Evolutionary conservation across 2,113 vertebrate genomes (phyloP).

Genomic region (Mirza zaza): DNA sequence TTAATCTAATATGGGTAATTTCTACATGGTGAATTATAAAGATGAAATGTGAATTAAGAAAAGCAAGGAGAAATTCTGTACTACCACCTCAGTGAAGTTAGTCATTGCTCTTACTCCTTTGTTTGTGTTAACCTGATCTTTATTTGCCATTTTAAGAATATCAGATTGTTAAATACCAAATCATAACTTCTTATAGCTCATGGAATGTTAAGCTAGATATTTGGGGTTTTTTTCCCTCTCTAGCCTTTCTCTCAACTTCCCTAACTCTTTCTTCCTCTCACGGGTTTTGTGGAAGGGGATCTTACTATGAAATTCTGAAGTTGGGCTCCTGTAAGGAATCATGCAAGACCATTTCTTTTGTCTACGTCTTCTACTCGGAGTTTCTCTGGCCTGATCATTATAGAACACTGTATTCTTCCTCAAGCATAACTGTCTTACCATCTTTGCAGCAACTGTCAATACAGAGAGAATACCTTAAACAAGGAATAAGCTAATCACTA

Average conservation of each 20-base stretch:
- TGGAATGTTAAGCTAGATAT: constrained; percentile 49
- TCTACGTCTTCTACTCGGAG: background rate
- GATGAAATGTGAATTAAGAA: background rate
- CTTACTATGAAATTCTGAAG: constrained; percentile 51
- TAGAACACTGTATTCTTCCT: constrained; percentile 37
- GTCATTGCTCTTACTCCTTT: background rate
- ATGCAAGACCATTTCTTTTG: constrained; percentile 37
- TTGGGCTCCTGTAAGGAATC: constrained; percentile 14
- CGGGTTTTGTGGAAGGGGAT: constrained; percentile 29
- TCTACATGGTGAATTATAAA: constrained; percentile 10
- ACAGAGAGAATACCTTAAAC: constrained; percentile 20
- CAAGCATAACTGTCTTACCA: background rate
- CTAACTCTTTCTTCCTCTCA: constrained; percentile 41
- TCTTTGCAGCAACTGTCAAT: constrained; percentile 2
- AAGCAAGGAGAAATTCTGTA: constrained; percentile 16
- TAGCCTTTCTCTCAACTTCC: constrained; percentile 14
- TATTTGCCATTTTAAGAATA: constrained; percentile 45
- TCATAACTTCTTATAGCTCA: constrained; percentile 31
- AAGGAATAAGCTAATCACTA: background rate
- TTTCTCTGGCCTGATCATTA: constrained; percentile 55
- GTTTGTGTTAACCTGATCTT: constrained; percentile 46
- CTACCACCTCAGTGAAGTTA: background rate
- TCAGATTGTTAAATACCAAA: constrained; percentile 43
- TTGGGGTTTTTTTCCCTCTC: constrained; percentile 27
- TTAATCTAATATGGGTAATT: constrained; percentile 46